These are phyloP conservation scores for Threskiornis aethiopicus DNA, from an alignment of 2,797 vertebrate genomes.

Conservation along the genomic window DNA sequence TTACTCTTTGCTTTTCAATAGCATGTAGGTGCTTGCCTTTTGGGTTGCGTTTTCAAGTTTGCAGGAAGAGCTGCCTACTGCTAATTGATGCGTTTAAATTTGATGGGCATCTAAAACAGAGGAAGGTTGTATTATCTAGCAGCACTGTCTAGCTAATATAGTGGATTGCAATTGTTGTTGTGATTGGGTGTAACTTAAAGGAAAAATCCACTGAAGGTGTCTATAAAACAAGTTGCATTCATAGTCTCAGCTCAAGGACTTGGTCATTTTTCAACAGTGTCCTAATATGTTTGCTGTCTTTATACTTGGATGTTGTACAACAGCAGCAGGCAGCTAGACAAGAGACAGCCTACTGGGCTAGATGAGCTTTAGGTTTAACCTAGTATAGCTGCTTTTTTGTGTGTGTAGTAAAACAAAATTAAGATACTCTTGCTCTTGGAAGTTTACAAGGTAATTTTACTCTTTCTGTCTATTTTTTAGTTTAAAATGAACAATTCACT, in stretches of 20 bases:
- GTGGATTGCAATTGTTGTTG: background rate
- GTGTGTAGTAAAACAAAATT: background rate
- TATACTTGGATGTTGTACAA: background rate
- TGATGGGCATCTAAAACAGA: background rate
- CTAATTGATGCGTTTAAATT: background rate
- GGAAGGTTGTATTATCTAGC: background rate
- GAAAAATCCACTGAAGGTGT: background rate
- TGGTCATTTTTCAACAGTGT: background rate
- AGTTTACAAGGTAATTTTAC: background rate
- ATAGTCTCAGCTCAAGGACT: background rate
- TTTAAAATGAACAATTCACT: background rate
- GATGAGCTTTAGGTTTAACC: background rate
- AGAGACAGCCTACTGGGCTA: background rate
- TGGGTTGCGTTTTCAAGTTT: background rate
- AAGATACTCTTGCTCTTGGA: background rate
- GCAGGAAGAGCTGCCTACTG: background rate
- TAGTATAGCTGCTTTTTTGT: background rate
- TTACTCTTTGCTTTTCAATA: background rate
- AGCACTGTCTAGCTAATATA: background rate
- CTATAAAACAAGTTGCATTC: background rate
- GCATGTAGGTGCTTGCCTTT: background rate
- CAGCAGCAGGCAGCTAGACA: background rate
- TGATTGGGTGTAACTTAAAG: background rate
- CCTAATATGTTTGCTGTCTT: background rate
- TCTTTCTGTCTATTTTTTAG: background rate